Evolutionary conservation across 2,888 invertebrate species (phyloP).

Genomic region (Theodoxus fluviatilis): DNA sequence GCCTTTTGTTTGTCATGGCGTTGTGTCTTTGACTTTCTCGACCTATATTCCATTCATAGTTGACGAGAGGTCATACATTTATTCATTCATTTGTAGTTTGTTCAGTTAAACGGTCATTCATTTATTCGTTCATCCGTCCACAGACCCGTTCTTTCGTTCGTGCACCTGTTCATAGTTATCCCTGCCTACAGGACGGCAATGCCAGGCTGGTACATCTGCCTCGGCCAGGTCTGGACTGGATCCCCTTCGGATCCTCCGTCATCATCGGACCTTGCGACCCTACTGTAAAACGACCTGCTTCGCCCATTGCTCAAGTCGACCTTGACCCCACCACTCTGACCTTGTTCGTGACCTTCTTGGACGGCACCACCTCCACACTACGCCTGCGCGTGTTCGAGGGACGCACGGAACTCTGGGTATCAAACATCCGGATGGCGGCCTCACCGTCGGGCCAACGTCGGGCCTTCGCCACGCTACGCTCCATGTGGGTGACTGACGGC

Average conservation of each 20-base stretch:
- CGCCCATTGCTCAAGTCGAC: constrained; percentile 38
- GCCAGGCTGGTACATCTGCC: constrained; percentile 40
- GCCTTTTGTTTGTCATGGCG: no score
- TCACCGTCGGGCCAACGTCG: no score
- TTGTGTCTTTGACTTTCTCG: no score
- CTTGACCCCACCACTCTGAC: constrained; percentile 34
- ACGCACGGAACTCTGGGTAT: constrained; percentile 20
- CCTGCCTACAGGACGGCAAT: no score
- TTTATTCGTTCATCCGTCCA: no score
- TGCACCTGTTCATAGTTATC: no score
- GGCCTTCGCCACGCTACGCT: constrained; percentile 33
- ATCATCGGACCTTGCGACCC: constrained; percentile 42
- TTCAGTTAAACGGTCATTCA: no score
- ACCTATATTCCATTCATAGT: no score
- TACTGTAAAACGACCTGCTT: constrained; percentile 32
- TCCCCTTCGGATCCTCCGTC: constrained; percentile 49
- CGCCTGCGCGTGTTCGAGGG: constrained; percentile 10
- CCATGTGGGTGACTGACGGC: constrained; percentile 34
- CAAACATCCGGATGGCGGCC: constrained; percentile 25
- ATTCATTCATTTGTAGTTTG: no score
- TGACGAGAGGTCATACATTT: no score
- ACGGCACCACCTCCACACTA: constrained; percentile 31
- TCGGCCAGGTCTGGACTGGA: constrained; percentile 47
- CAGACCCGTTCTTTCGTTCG: no score
- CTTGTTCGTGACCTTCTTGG: constrained; percentile 35